Evolutionary conservation across 2,888 invertebrate species (phyloP).

Genomic region (Noctua fimbriata): DNA sequence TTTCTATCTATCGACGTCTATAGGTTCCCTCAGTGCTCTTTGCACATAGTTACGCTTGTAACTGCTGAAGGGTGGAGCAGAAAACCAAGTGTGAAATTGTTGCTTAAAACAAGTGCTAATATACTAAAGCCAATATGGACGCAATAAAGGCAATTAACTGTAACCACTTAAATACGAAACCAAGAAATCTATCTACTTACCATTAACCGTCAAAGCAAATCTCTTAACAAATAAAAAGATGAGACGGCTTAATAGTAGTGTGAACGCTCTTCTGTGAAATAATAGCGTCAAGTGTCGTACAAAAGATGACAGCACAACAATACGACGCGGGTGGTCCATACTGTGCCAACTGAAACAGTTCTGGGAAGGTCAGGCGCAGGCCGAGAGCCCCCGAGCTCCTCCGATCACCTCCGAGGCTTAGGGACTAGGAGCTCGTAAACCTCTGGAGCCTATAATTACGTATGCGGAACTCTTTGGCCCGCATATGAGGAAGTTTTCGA

Average conservation of each 20-base stretch:
- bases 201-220: constrained; percentile 63
- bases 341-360: constrained; percentile 77
- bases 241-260: constrained; percentile 72
- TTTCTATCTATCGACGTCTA: background rate
- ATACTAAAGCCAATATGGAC: background rate
- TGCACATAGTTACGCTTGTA: background rate
- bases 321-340: constrained; percentile 85
- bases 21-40: background rate
- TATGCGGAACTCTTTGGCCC: constrained; percentile 58
- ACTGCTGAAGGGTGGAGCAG: background rate
- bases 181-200: constrained; percentile 41
- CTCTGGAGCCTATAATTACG: constrained; percentile 59
- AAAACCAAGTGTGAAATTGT: background rate
- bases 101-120: background rate
- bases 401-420: constrained; percentile 64
- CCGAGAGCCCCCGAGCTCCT: constrained; percentile 63
- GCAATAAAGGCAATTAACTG: constrained; percentile 1
- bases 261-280: constrained; percentile 69
- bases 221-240: constrained; percentile 67
- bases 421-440: constrained; percentile 83
- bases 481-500: constrained; percentile 51
- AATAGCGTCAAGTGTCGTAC: constrained; percentile 75
- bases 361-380: constrained; percentile 83
- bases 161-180: constrained; percentile 11
- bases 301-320: constrained; percentile 81